Evolutionary conservation across 37 sponge, comb jelly and placozoan species (phyloP).

Genomic region (Hexactinellida sp.): DNA sequence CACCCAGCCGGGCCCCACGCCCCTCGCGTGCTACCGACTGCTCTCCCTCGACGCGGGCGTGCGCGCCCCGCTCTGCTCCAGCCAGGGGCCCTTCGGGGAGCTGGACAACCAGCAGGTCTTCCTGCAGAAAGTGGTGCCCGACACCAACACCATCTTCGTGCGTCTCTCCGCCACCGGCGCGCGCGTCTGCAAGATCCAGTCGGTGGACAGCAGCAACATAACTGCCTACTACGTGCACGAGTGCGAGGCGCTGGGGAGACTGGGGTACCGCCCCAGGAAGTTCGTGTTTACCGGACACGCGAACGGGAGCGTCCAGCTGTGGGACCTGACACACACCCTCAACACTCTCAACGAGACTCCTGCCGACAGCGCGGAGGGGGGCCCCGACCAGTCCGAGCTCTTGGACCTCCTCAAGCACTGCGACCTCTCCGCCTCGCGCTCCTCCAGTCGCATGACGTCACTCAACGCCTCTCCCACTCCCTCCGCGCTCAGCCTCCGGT

Average conservation of each 20-base stretch:
- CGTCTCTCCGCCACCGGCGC: constrained; percentile 63
- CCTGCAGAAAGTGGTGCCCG: constrained; percentile 79
- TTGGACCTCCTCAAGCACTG: constrained; percentile 70
- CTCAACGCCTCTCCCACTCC: constrained; percentile 73
- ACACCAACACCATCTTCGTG: constrained; percentile 55
- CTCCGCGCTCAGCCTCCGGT: constrained; percentile 54
- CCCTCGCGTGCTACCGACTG: constrained; percentile 84
- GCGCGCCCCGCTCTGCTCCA: background rate
- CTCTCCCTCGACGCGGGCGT: constrained; percentile 61
- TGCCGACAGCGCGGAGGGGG: constrained; percentile 26
- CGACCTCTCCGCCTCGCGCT: constrained; percentile 54
- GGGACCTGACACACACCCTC: constrained; percentile 85
- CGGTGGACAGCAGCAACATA: constrained; percentile 80
- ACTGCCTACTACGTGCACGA: constrained; percentile 81
- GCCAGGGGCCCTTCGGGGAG: constrained; percentile 79
- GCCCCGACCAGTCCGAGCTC: constrained; percentile 60
- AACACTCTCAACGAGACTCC: constrained; percentile 41
- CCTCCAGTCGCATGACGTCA: constrained; percentile 60
- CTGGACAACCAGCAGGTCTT: constrained; percentile 80
- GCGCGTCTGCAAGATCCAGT: constrained; percentile 74
- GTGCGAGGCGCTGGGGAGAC: constrained; percentile 77
- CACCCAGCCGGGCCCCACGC: constrained; percentile 90
- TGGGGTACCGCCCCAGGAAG: constrained; percentile 63
- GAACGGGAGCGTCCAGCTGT: constrained; percentile 81
- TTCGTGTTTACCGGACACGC: constrained; percentile 88